Percentiles rank a stretch among this genome's conserved stretches.
phyloP scores from a whole-genome alignment of 2,113 vertebrate genomes.

The Cochlearius cochlearius region DNA sequence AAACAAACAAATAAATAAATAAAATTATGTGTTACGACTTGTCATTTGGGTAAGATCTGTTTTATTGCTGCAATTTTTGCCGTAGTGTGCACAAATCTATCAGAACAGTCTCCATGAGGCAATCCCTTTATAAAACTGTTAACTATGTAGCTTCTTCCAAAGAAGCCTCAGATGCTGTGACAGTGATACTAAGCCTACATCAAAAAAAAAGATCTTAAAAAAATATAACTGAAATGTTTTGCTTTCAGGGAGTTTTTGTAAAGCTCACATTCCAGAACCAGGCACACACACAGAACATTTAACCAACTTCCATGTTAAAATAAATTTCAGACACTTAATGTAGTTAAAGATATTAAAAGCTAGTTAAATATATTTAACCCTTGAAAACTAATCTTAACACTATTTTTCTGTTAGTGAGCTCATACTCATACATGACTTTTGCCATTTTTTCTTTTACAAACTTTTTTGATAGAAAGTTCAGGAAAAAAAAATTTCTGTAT shows the following conservation, averaged over 20 bases:
- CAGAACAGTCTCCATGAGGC: slow-evolving; percentile 13
- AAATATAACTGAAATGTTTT: slow-evolving; percentile 14
- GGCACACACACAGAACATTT: background rate
- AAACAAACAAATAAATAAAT: background rate
- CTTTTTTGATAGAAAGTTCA: background rate
- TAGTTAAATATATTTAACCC: background rate
- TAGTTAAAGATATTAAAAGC: background rate
- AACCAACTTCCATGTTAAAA: background rate
- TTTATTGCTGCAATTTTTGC: slow-evolving; percentile 43
- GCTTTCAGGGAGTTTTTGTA: slow-evolving; percentile 30
- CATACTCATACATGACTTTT: background rate
- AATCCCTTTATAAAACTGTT: background rate
- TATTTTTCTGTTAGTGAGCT: background rate
- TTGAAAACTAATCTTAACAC: background rate
- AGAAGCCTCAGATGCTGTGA: background rate
- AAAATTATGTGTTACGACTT: background rate
- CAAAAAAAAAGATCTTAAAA: slow-evolving; percentile 15
- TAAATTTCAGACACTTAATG: background rate
- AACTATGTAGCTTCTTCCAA: background rate
- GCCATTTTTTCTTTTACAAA: background rate
- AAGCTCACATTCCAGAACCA: background rate
- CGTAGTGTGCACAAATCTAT: slow-evolving; percentile 33
- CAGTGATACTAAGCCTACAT: slow-evolving; percentile 18
- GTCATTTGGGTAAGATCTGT: slow-evolving; percentile 24
- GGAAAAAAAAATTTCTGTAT: background rate